Base-by-base conservation (phyloP, 92 coral and sea anemone genomes). In the Epizoanthus stellaris region DNA sequence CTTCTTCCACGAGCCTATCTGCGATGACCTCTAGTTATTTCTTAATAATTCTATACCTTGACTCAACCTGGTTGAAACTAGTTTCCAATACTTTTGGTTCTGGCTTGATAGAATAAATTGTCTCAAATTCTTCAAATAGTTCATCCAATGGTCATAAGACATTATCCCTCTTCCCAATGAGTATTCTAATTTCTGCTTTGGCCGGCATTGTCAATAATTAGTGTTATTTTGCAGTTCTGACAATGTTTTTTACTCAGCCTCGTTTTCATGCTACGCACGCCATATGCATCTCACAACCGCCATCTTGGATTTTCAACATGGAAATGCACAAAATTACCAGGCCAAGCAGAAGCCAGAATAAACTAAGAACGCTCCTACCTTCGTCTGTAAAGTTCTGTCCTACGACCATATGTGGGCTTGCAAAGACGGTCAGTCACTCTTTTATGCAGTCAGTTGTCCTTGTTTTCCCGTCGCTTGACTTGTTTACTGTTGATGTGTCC, bases 41-140 rank as follows among this genome's bases (percentile, higher is more conserved):
- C 58, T 2, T 42, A 16, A 25, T 4, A 40, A 2, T 4, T 1
- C 84, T 60, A 43, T 79, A 79, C 58, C 60, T 79, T 13, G 71
- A 4, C 58, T 79, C 84, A 53, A 59, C 34, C 56, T 79, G 53
- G 4, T 60, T 16, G 57, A 13, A 79, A n/a, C 59, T 36, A 34
- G 21, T 79, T 15, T 79, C 52, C 6, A 79, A 62, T 34, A 23
- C n/a, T 54, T 56, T 3, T 15, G 16, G 20, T 38, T 79, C 54
- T 3, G 84, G 47, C 8, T 79, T 16, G 10, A 62, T 54, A 11
- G 9, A 15, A 43, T 5, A 63, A 23, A 79, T 14, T 12, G 43
- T 54, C 58, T 79, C 34, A 38, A 79, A 79, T 39, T 79, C 84
- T 62, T 79, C 72, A 12, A 79, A 79, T 9, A 79, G 49, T 57